These are phyloP conservation scores for Zosterops hypoxanthus DNA, from an alignment of 2,113 vertebrate species.

Conservation along the genomic window DNA sequence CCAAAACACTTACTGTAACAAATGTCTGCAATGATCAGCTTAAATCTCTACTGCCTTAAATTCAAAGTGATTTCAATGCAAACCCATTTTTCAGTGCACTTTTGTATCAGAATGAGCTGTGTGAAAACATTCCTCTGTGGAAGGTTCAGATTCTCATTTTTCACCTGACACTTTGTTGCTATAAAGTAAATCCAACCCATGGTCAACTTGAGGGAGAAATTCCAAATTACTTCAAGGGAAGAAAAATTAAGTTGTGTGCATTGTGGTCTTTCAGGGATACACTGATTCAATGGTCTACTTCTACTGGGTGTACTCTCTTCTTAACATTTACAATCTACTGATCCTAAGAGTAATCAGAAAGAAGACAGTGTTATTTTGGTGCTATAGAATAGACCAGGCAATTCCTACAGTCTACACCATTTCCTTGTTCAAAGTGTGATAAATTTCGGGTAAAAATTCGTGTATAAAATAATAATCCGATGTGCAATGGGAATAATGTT, in stretches of 20 bases:
- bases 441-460: no score
- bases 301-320: neutral
- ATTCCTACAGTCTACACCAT: neutral
- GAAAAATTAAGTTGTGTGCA: neutral
- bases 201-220: neutral
- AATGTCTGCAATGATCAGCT: neutral
- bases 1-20: neutral
- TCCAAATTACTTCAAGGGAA: neutral
- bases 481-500: no score
- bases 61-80: slow-evolving; percentile 2
- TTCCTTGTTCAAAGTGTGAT: neutral
- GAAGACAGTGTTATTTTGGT: neutral
- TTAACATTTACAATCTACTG: neutral
- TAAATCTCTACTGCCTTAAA: slow-evolving; percentile 7
- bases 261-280: neutral
- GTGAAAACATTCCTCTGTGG: neutral
- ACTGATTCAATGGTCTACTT: neutral
- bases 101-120: neutral
- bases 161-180: neutral
- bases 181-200: neutral
- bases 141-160: neutral
- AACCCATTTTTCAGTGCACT: neutral
- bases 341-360: neutral
- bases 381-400: neutral
- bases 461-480: no score